Evolutionary conservation across 2,888 invertebrate species (phyloP), one percentile per base, ranked within the genome.

Genomic region (Augochlorella aurata): DNA sequence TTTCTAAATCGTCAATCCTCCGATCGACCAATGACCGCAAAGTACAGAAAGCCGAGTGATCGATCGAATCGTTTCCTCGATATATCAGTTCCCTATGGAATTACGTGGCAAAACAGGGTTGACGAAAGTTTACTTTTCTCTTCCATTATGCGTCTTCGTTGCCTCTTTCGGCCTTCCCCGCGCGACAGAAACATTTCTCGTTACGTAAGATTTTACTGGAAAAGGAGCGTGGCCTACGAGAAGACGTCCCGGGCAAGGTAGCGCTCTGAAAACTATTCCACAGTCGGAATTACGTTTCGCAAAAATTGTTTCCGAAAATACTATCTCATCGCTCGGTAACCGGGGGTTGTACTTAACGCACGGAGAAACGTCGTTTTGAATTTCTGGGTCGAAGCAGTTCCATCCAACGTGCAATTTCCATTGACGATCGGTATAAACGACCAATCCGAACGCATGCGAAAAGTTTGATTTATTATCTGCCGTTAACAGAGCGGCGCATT

Each of bases 141-240:
- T 65, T 79, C 44, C 18, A 65, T 58, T 5, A 9, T 21, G 12
- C 18, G 50, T 63, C 47, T 24, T 65, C 81, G 29, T 67, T 70
- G 78, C 44, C 73, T 49, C 18, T 67, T 71, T 81, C 66, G 70
- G 49, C 74, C 49, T 49, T 74, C 29, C 69, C 45, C 18, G 12
- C 5, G 29, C 50, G 63, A n/a, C 67, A 45, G 66, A 72, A 77
- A 68, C 67, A 58, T 63, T 61, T 79, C 79, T 67, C 29, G 58
- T 74, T 72, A 58, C 9, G 38, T 50, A 63, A 80, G 38, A 21
- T 24, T 29, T 72, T 50, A 3, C 44, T 52, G 54, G 24, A 52
- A 72, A 45, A 21, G 67, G 68, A 77, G 79, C 66, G 63, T 69
- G 29, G 61, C n/a, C 65, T 49, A 69, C 73, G 54, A 73, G 73